Percentiles rank a stretch among this genome's conserved stretches.
Conservation (phyloP, 2,113 vertebrate species). For the Callithrix jacchus region DNA sequence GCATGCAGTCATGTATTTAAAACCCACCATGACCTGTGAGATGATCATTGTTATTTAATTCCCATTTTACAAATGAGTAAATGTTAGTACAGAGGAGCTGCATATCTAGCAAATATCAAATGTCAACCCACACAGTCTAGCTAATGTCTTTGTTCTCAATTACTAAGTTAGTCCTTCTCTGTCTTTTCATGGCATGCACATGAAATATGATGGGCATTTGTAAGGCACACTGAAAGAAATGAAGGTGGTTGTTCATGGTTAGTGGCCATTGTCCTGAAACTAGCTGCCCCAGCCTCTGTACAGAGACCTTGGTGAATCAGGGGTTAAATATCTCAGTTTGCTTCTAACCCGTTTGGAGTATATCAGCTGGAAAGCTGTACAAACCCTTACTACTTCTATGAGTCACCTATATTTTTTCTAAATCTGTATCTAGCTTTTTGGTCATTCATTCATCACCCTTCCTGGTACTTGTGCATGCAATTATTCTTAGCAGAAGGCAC, state of each 20-base stretch:
- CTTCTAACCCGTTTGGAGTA: background rate
- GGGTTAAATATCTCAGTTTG: background rate
- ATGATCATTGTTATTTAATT: background rate
- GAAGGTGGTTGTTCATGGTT: background rate
- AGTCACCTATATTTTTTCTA: background rate
- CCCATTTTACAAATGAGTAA: background rate
- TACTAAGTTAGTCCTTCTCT: background rate
- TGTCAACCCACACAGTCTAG: background rate
- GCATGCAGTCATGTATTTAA: background rate
- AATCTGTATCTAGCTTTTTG: background rate
- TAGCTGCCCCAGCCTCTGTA: background rate
- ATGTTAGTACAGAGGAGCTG: background rate
- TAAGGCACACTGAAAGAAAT: background rate
- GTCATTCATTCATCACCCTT: background rate
- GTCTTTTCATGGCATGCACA: background rate
- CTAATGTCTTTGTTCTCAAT: background rate
- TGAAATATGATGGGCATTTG: background rate
- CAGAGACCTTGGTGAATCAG: background rate
- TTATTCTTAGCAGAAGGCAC: background rate
- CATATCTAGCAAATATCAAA: background rate
- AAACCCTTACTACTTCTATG: background rate
- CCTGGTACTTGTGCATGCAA: background rate
- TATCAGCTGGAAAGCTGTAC: background rate
- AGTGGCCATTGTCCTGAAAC: background rate
- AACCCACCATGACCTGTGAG: background rate